Conservation (phyloP, 1,140 invertebrate species). For the Ostrea edulis region DNA sequence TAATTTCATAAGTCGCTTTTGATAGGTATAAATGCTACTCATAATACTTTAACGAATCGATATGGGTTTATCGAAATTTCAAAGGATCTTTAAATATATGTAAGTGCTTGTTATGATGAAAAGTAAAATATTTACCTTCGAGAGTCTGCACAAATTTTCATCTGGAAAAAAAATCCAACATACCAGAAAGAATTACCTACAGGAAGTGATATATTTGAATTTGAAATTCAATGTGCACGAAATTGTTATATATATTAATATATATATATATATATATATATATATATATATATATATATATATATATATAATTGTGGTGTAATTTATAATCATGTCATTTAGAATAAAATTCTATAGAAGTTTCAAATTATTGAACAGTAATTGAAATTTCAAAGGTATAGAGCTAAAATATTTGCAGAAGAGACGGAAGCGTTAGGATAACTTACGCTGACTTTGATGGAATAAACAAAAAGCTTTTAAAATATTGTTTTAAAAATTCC, state of each 20-base stretch:
- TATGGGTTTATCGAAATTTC: neutral
- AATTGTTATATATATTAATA: too few species aligned
- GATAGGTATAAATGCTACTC: conserved; percentile 7
- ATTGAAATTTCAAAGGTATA: too few species aligned
- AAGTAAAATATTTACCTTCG: conserved; percentile 15
- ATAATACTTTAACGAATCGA: neutral
- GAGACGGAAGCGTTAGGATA: too few species aligned
- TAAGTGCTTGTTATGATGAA: neutral
- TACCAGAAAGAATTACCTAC: neutral
- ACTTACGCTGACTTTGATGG: too few species aligned
- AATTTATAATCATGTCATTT: too few species aligned
- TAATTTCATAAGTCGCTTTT: conserved; percentile 22
- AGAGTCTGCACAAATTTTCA: conserved; percentile 21
- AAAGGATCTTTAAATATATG: neutral
- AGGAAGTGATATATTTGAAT: neutral
- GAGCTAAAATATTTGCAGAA: too few species aligned
- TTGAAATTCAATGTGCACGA: neutral
- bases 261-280: too few species aligned
- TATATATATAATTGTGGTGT: too few species aligned
- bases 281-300: too few species aligned
- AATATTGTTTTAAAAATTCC: neutral
- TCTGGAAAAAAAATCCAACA: neutral
- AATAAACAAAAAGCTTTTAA: too few species aligned
- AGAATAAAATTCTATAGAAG: neutral
- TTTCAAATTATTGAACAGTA: neutral